Evolutionary conservation across 2,113 vertebrate genomes (phyloP), one percentile per base, ranked within the genome.

Genomic region (Choloepus hoffmanni): DNA sequence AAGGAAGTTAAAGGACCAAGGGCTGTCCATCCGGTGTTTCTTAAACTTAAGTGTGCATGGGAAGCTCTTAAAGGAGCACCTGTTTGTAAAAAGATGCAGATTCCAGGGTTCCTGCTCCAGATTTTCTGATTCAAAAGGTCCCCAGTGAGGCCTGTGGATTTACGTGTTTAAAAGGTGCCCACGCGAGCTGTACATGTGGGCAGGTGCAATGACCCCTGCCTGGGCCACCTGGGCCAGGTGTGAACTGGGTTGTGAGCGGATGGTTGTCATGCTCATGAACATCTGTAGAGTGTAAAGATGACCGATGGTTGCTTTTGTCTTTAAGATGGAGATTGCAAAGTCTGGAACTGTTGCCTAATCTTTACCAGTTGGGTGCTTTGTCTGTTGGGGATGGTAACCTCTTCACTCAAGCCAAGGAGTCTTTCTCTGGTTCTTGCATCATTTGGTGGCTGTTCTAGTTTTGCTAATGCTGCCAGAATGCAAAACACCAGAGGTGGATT

Each of bases 11-110:
- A 65, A 53, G 5, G 73, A 33, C 77, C 62, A 45, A 45, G 36
- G 58, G 16, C 55, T 55, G 5, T 15, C 24, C 21, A 3, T 15
- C 74, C 3, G 7, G 2, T 10, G 50, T 0, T 7, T 48, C 13
- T 78, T 19, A 63, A 30, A 36, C 45, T 23, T 63, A 1, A 30
- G 21, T 33, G 36, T n/a, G 36, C 4, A 0, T 2, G 18, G 50
- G 19, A 28, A 40, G n/a, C 83, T 48, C 65, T 60, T 50, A 43
- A 16, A 50, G 40, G 70, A 12, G 14, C 63, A 12, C 7, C 7
- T 33, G n/a, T 36, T 45, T 68, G 65, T 88, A 77, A 93, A 84
- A 93, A 84, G 63, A 89, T 60, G 45, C 53, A 89, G 58, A 85
- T 77, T 63, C 36, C 24, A 30, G 85, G 43, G 16, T 43, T 58